Evolutionary conservation across 1,140 invertebrate genomes (phyloP), one percentile per base, ranked within the genome.

Genomic region (Tetragonula clypearis): DNA sequence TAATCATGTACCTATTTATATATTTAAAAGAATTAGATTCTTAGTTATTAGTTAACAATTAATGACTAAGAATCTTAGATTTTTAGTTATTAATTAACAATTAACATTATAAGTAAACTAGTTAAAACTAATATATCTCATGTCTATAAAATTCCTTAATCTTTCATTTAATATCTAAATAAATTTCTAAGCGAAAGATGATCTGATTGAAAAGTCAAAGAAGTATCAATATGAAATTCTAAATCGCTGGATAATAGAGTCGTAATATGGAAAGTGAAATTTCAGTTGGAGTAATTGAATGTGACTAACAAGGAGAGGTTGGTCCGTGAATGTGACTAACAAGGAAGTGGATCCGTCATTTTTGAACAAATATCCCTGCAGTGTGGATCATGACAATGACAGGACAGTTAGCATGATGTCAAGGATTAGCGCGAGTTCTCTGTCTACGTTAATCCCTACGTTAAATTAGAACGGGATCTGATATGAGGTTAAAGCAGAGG

Each of bases 341-440:
- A 30, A 60, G 73, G 79, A 89, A 88, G 66, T 41, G 78, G 21
- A 58, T 86, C 21, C 60, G 53, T 71, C 55, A 35, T 68, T 71
- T 78, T 60, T 76, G 86, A 89, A 92, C 86, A 88, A 90, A 92
- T 90, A 84, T 91, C 84, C 81, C 79, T 72, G 66, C 75, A 35
- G 87, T 90, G 86, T 87, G 91, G 87, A 85, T 82, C 85, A 83
- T 81, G 87, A 92, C 90, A 92, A 92, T 90, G 85, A 85, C 86
- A 84, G 83, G 83, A 89, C 87, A 89, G 91, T 90, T 86, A 88
- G 84, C 87, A 69, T 82, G 83, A 79, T 88, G 89, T 80, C 88
- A 79, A n/a, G 60, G 80, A 66, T 55, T 88, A 87, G 81, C 88
- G 26, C 85, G 88, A 74, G 8, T 82, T 78, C 35, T 35, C 35